A percentile compares a stretch with the other conserved stretches of the same genome.
These are phyloP conservation scores for Acinonyx jubatus DNA, from an alignment of 2,113 vertebrate species.

Conservation along the genomic window DNA sequence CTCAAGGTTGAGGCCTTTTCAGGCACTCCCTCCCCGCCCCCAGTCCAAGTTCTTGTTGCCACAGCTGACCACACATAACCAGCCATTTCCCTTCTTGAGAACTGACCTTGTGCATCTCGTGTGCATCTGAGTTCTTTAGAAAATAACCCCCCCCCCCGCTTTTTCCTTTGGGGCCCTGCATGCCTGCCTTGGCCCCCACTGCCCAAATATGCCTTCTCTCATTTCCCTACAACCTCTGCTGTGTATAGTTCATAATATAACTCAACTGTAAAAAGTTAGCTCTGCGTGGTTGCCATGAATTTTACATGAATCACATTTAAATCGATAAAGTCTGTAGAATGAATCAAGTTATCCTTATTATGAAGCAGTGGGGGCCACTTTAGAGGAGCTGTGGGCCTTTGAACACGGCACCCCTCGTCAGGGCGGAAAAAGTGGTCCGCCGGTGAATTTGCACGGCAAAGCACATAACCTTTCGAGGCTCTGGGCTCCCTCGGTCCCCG, in stretches of 20 bases:
- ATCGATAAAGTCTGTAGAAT: conserved; percentile 68
- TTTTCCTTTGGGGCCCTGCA: not conserved
- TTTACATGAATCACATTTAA: conserved; percentile 68
- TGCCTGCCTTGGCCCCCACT: not conserved
- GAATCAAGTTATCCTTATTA: conserved; percentile 26
- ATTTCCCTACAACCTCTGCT: not conserved
- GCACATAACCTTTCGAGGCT: conserved; percentile 43
- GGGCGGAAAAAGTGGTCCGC: conserved; percentile 57
- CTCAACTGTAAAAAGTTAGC: conserved; percentile 62
- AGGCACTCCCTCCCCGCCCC: not conserved
- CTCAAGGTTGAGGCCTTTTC: not conserved
- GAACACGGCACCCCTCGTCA: not conserved
- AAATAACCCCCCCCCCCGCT: not conserved
- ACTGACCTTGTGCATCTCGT: conserved; percentile 51
- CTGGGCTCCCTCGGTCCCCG: conserved; percentile 32
- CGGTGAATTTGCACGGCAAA: not conserved
- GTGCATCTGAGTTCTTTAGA: conserved; percentile 63
- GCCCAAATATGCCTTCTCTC: not conserved
- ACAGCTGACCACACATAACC: not conserved
- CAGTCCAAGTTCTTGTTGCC: not conserved
- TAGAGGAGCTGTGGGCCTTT: conserved; percentile 41
- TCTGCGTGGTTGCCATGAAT: conserved; percentile 58
- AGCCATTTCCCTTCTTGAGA: conserved; percentile 65
- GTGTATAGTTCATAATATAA: not conserved
- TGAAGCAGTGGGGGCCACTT: not conserved